Evolutionary conservation across 2,113 vertebrate species (phyloP).

Genomic region (Spea multiplicata): DNA sequence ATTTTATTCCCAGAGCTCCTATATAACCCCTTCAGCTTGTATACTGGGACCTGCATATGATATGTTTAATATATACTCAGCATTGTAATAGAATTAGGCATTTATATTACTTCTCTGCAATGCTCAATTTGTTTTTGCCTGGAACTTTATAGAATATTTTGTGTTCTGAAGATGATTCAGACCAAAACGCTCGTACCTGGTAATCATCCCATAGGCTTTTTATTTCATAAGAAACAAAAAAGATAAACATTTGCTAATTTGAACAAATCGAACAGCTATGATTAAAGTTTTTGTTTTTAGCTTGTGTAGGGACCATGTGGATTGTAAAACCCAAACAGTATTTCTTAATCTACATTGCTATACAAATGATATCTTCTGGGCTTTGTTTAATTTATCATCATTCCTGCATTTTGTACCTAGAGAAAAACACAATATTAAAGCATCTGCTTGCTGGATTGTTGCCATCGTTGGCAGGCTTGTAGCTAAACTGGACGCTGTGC

Average conservation of each 20-base stretch:
- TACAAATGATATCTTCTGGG: no score
- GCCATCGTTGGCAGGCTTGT: no score
- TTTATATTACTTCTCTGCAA: neutral
- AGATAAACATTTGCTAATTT: neutral
- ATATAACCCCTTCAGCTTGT: slow-evolving; percentile 5
- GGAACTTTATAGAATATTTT: neutral
- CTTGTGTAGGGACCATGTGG: no score
- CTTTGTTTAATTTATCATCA: no score
- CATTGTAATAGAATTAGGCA: neutral
- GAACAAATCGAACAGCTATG: no score
- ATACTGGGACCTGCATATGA: neutral
- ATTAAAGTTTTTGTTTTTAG: no score
- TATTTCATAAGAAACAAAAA: neutral
- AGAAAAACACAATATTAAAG: no score
- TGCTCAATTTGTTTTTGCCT: neutral
- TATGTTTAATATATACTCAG: neutral
- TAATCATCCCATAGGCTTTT: neutral
- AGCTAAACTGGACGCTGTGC: no score
- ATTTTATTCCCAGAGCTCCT: neutral
- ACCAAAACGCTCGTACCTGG: neutral
- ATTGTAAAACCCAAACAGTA: no score
- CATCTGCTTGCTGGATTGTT: no score
- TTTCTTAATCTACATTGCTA: no score
- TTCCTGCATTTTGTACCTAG: no score
- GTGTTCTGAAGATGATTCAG: neutral